Evolutionary conservation across 2,888 invertebrate genomes (phyloP).

Genomic region (Lochmaea capreae): DNA sequence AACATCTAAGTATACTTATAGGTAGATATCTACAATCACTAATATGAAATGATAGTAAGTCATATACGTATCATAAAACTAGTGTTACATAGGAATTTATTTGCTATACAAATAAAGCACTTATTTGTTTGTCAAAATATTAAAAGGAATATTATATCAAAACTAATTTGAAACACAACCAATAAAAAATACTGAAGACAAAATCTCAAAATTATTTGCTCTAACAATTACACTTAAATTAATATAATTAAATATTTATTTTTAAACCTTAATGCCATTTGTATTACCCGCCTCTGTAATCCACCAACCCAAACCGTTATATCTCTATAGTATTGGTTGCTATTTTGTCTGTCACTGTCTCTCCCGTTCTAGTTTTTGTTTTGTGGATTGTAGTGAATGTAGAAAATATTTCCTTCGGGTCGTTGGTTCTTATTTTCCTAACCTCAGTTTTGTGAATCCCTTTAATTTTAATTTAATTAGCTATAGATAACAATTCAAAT

Average conservation of each 20-base stretch:
- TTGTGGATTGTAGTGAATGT: neutral
- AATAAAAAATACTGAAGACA: too few species aligned
- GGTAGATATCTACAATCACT: neutral
- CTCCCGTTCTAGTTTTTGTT: neutral
- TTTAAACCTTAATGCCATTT: neutral
- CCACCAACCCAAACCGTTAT: slow-evolving; percentile 4
- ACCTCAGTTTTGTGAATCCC: slow-evolving; percentile 1
- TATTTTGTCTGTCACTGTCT: neutral
- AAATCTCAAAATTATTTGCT: too few species aligned
- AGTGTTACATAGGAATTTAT: too few species aligned
- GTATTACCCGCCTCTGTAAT: neutral
- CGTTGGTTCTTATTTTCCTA: neutral
- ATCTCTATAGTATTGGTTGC: neutral
- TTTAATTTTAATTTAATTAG: neutral
- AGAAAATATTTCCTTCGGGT: neutral
- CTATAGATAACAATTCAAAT: neutral
- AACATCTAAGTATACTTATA: neutral
- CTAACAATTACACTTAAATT: too few species aligned
- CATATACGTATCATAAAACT: neutral
- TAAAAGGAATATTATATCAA: too few species aligned
- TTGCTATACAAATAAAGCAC: too few species aligned
- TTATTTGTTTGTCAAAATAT: too few species aligned
- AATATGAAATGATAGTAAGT: neutral
- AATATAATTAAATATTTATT: too few species aligned
- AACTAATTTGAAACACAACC: too few species aligned